These are phyloP conservation scores for Acrocyrtus sp. DNA, from an alignment of 2,888 invertebrate species.

Conservation along the genomic window DNA sequence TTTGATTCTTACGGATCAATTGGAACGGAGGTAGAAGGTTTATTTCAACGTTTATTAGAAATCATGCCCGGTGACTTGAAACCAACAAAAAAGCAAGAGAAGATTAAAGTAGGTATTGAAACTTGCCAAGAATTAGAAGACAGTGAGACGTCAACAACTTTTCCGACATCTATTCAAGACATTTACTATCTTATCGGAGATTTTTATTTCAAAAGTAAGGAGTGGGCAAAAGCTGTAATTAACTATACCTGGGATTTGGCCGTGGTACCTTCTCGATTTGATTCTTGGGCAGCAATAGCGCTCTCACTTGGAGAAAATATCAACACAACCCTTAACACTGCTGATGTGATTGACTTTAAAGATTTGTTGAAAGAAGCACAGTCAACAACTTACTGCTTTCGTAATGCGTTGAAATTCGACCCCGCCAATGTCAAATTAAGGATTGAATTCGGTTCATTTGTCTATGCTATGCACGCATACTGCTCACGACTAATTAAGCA, in stretches of 20 bases:
- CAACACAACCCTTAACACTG: conserved; percentile 81
- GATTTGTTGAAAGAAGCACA: conserved; percentile 72
- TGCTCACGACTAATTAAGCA: conserved; percentile 84
- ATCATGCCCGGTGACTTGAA: conserved; percentile 78
- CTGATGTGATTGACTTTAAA: conserved; percentile 63
- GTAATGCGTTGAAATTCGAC: conserved; percentile 80
- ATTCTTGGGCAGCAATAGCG: conserved; percentile 94
- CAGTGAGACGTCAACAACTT: not conserved
- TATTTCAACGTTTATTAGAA: conserved; percentile 78
- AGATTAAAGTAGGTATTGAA: conserved; percentile 42
- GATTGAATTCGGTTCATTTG: conserved; percentile 92
- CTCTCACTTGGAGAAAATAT: conserved; percentile 81
- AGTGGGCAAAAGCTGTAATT: conserved; percentile 77
- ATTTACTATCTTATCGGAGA: conserved; percentile 93
- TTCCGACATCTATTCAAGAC: conserved; percentile 66
- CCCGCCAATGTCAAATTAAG: conserved; percentile 80
- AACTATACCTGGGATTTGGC: conserved; percentile 87
- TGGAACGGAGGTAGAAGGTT: conserved; percentile 81
- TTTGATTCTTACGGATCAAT: conserved; percentile 82
- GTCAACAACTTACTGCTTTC: conserved; percentile 82
- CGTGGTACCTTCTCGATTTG: conserved; percentile 79
- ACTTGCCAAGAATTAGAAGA: not conserved
- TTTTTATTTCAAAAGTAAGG: conserved; percentile 89
- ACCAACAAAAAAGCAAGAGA: conserved; percentile 68
- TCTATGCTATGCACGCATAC: conserved; percentile 90